Conservation (phyloP, 2,888 invertebrate species). For the Scaptodrosophila latifasciaeformis region DNA sequence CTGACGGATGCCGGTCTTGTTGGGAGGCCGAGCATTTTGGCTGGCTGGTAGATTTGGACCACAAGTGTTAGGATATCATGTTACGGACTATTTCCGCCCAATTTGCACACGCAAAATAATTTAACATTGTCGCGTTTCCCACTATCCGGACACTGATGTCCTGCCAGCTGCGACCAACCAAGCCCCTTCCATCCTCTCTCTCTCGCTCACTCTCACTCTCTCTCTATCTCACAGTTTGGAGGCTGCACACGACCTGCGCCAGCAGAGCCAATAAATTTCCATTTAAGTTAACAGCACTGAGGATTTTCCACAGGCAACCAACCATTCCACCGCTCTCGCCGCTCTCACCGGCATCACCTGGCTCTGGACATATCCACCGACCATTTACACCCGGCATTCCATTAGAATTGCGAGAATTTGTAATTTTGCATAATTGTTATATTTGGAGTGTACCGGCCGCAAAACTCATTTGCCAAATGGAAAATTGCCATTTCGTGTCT, state of each 20-base stretch:
- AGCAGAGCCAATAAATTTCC: slow-evolving; percentile 69
- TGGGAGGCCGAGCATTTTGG: no score
- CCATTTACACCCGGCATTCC: slow-evolving; percentile 47
- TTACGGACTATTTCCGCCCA: slow-evolving; percentile 69
- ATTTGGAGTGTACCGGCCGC: slow-evolving; percentile 68
- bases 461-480: slow-evolving; percentile 73
- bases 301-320: no score
- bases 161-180: slow-evolving; percentile 42
- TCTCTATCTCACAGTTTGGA: neutral
- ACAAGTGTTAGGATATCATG: slow-evolving; percentile 68
- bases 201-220: no score
- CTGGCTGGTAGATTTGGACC: no score
- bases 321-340: neutral
- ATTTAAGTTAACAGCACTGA: slow-evolving; percentile 50
- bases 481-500: slow-evolving; percentile 71
- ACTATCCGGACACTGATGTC: slow-evolving; percentile 3
- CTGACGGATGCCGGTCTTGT: slow-evolving; percentile 12
- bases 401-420: slow-evolving; percentile 71
- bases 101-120: slow-evolving; percentile 69
- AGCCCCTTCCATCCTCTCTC: no score
- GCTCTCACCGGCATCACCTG: slow-evolving; percentile 2
- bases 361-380: slow-evolving; percentile 12
- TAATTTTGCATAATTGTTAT: slow-evolving; percentile 71
- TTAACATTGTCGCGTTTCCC: slow-evolving; percentile 40
- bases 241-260: slow-evolving; percentile 24